Base-by-base conservation (phyloP, 2,113 vertebrate species). In the Oncorhynchus tshawytscha region DNA sequence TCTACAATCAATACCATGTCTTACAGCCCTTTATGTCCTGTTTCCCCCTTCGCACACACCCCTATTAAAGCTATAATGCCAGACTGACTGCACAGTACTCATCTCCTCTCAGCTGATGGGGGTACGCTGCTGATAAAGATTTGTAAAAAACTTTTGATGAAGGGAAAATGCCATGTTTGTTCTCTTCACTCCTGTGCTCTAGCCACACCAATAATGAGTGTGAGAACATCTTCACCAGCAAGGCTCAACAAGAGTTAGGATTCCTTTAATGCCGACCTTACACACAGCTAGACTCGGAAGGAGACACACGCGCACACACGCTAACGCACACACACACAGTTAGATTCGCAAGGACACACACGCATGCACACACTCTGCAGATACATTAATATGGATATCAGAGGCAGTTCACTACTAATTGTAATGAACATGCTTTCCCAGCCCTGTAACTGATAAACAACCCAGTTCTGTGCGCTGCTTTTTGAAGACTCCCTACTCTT, bases 171-270 rank as follows among this genome's bases (percentile, higher is more conserved):
- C 65, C 27, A 22, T 20, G 25, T 13, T 67, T 5, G 13, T 13
- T 67, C 13, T 67, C 13, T 29, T 72, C n/a, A 67, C 60, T 29
- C 62, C 9, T 15, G 39, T 24, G 31, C 62, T 76, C 77, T 70
- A 74, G 77, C 75, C 69, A 65, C 59, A 76, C 71, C 18, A 66
- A 64, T 71, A 76, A 81, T 79, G 78, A 85, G 74, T 71, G 45
- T 31, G 25, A 49, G 72, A 51, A 51, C 48, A 66, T 70, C 70
- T 75, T 80, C 62, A 78, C 22, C 68, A 70, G 71, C 15, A 7
- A 34, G 57, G 72, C 74, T 81, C 78, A 81, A 12, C 67, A 8
- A 22, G 13, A 69, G 71, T 73, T 68, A 24, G 25, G 6, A 48
- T 29, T 68, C 62, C 75, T 84, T 81, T 76, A 69, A 84, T 80